Evolutionary conservation across 2,113 vertebrate species (phyloP).

Genomic region (Pluvialis apricaria): DNA sequence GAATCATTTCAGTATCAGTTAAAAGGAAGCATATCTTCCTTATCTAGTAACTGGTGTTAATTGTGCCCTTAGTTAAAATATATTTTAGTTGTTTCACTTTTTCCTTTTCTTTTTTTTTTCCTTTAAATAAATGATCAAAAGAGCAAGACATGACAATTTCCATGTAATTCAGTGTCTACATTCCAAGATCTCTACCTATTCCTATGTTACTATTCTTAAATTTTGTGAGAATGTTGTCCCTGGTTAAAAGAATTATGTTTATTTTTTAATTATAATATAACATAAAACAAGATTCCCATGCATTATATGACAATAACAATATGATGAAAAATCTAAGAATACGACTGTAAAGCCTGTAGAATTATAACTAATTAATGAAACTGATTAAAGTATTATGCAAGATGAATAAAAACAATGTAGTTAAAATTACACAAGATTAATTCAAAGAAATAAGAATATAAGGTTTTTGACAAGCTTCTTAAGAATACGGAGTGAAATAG

Average conservation of each 20-base stretch:
- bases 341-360: background rate
- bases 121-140: background rate
- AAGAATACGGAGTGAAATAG: background rate
- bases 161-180: background rate
- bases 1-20: background rate
- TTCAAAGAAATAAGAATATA: background rate
- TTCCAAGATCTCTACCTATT: background rate
- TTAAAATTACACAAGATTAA: background rate
- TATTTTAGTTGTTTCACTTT: background rate
- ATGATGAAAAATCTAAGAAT: background rate
- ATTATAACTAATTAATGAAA: conserved; percentile 44
- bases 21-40: background rate
- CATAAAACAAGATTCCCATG: background rate
- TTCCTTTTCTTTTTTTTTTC: background rate
- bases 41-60: background rate
- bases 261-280: conserved; percentile 19
- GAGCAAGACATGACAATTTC: background rate
- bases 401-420: conserved; percentile 21
- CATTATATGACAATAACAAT: background rate
- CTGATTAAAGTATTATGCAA: background rate
- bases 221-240: background rate
- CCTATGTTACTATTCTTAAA: background rate
- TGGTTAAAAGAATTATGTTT: conserved; percentile 2
- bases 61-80: background rate
- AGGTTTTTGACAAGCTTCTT: background rate